Evolutionary conservation across 2,797 vertebrate species (phyloP).

Genomic region (Falco novaeseelandiae): DNA sequence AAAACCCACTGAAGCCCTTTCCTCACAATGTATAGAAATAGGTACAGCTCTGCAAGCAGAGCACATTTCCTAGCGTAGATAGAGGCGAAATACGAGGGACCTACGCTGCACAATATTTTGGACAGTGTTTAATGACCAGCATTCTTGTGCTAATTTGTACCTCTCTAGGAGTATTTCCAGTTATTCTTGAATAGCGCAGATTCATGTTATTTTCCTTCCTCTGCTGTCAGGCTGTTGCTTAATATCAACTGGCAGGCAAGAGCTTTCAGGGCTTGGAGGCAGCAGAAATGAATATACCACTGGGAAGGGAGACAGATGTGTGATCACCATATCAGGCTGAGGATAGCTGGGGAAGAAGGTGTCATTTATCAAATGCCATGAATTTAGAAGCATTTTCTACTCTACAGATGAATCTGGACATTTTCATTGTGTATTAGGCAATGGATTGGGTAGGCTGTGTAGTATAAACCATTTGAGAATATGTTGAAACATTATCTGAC

Average conservation of each 20-base stretch:
- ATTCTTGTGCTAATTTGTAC: conserved; percentile 5
- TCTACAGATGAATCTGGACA: background rate
- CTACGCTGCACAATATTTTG: background rate
- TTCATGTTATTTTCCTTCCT: conserved; percentile 18
- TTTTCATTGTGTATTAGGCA: conserved; percentile 1
- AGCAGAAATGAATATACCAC: conserved; percentile 23
- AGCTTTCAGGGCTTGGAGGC: background rate
- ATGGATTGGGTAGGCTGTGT: background rate
- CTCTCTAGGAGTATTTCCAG: conserved; percentile 9
- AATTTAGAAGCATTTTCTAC: conserved; percentile 24
- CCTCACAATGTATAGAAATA: background rate
- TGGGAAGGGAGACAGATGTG: background rate
- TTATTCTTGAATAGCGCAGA: background rate
- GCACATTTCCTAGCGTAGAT: background rate
- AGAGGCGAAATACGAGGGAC: background rate
- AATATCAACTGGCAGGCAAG: conserved; percentile 7
- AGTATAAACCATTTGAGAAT: background rate
- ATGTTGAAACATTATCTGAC: conserved; percentile 5
- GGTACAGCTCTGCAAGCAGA: background rate
- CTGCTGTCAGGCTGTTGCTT: conserved; percentile 31
- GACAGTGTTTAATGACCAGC: background rate
- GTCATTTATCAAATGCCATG: conserved; percentile 12
- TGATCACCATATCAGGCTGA: background rate
- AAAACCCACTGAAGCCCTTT: background rate
- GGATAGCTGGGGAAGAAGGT: background rate